Conservation (phyloP, 2,113 vertebrate genomes). For the Axis porcinus region DNA sequence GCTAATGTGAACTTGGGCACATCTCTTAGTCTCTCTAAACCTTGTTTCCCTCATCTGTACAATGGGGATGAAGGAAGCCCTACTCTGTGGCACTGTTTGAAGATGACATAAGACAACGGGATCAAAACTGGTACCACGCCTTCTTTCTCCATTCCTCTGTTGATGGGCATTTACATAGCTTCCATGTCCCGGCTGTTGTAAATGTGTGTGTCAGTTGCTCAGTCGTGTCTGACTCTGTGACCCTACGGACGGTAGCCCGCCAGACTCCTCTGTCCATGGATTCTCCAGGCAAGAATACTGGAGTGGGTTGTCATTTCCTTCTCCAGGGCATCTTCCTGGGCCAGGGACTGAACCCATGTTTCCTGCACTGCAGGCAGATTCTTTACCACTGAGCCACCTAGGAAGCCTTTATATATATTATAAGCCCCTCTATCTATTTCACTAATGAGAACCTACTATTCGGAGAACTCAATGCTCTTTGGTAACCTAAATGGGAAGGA, state of each 20-base stretch:
- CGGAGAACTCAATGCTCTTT: not conserved
- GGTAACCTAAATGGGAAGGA: not conserved
- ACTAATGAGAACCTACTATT: not conserved
- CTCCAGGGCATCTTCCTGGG: not conserved
- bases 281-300: not conserved
- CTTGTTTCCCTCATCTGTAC: not conserved
- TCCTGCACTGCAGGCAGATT: not conserved
- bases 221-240: not conserved
- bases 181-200: not conserved
- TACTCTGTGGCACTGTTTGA: not conserved
- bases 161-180: not conserved
- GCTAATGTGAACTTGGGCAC: not conserved
- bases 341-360: not conserved
- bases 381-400: not conserved
- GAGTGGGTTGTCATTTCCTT: not conserved
- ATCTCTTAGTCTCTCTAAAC: not conserved
- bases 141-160: not conserved
- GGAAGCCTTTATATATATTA: not conserved
- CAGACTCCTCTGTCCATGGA: not conserved
- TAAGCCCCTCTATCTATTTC: not conserved
- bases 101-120: not conserved
- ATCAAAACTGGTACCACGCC: not conserved
- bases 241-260: not conserved
- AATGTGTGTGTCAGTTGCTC: not conserved
- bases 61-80: not conserved